Evolutionary conservation across 2,888 invertebrate species (phyloP).

Genomic region (Cantharis flavilabris): DNA sequence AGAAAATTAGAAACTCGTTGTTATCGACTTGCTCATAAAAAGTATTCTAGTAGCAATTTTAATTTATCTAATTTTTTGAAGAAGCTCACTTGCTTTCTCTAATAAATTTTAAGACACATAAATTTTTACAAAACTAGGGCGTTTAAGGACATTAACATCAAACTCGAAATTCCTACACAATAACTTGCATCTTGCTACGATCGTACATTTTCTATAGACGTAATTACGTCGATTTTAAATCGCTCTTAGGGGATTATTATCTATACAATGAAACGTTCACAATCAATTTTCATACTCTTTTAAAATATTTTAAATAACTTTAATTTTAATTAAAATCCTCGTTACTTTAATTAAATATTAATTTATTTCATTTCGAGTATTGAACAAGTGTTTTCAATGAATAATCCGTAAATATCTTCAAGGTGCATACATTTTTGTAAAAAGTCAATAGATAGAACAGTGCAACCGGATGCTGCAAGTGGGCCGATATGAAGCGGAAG

Average conservation of each 20-base stretch:
- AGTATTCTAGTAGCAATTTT: not conserved
- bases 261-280: conserved; percentile 6
- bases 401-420: not conserved
- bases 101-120: conserved; percentile 1
- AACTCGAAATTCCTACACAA: not conserved
- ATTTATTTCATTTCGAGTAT: not conserved
- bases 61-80: not conserved
- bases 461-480: conserved; percentile 37
- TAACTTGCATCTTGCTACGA: conserved; percentile 6
- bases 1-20: conserved; percentile 44
- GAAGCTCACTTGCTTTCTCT: not conserved
- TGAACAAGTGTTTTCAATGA: not conserved
- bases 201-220: conserved; percentile 11
- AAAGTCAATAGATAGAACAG: conserved; percentile 33
- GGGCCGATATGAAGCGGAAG: conserved; percentile 49
- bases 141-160: conserved; percentile 5
- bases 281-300: not conserved
- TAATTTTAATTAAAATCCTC: not conserved
- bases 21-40: not conserved
- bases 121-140: conserved; percentile 3
- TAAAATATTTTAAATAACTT: not conserved
- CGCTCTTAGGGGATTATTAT: conserved; percentile 17
- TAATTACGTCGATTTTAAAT: conserved; percentile 17
- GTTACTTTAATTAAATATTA: not conserved
- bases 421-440: conserved; percentile 24